Base-by-base conservation (phyloP, 2,113 vertebrate genomes). In the Pipra filicauda region DNA sequence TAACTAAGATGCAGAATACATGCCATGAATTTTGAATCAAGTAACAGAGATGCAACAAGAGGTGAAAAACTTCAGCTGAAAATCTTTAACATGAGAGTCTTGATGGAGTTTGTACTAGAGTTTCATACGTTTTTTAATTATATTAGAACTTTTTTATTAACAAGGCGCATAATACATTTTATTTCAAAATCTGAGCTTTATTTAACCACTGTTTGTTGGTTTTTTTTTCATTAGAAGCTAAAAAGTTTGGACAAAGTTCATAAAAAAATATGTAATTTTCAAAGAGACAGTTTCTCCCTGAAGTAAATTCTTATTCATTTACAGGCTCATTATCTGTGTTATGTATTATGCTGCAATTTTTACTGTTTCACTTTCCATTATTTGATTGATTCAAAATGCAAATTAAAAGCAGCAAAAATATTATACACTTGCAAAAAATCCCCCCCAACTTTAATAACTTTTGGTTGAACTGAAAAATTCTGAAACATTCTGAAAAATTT, bases 21-120 rank as follows among this genome's bases (percentile, higher is more conserved):
- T 33, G 35, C 16, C 35, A 85, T 85, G 83, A 91, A 88, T 95
- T 95, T 80, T 51, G 33, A 92, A 83, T 83, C 39, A 91, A 87
- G 39, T 51, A 69, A 49, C 31, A 87, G 64, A 49, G 33, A 78
- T 64, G 6, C 89, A 85, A 77, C 28, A 81, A 49, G 17, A n/a
- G 8, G 31, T 54, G 70, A 95, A 94, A 92, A 72, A 17, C 6
- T 6, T 41, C 65, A 65, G 8, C 20, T 54, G 12, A 66, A 91
- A 95, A 52, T 83, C 37, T 54, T 78, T 44, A 85, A 26, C 5
- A 4, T 78, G 59, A 9, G 27, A 79, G 17, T 66, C 31, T 10
- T 73, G 23, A 16, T 80, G 6, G 8, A 54, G 23, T 52, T 78
- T 76, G 24, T 54, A 43, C 39, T 52, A 75, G n/a, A 61, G 11